Evolutionary conservation across 2,113 vertebrate species (phyloP), one percentile per base, ranked within the genome.

Genomic region (Xyliphius kryptos): DNA sequence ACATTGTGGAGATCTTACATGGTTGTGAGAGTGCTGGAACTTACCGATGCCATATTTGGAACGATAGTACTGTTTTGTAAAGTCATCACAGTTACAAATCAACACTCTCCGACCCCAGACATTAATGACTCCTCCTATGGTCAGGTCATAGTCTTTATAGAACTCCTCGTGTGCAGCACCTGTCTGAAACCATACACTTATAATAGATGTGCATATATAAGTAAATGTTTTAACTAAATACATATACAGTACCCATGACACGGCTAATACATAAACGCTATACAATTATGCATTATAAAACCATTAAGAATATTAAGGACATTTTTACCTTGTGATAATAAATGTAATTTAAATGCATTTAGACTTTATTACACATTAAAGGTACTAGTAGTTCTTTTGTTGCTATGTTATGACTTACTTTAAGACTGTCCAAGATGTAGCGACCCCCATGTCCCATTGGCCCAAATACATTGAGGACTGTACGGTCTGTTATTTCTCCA

Each of bases 31-130:
- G n/a, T n/a, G 5, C 15, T 38, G 38, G 20, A 66, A 80, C 89
- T 91, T 85, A 97, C 95, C 84, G 5, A 90, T 74, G 74, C 90
- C 89, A 1, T 92, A 94, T 77, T 91, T 95, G 73, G 79, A 78
- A 75, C 78, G 89, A 79, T 94, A 97, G 81, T 90, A 89, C 67
- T 85, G 75, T 82, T 91, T 94, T 21, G 93, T 97, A 81, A 93
- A 97, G 74, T 91, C 83, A 79, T 98, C 91, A 74, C 95, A 97
- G 74, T 94, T 91, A 52, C 88, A 84, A 69, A 98, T 74, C 13
- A 89, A 53, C 37, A 97, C 76, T 62, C 75, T 89, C 61, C 95
- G 85, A 75, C 94, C 95, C 90, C 90, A 95, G 49, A 92, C 89
- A 52, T 92, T 95, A 80, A 98, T 84, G 68, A 82, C 73, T 12